phyloP scores from a whole-genome alignment of 2,797 vertebrate species.

The Rhadinocentrus ornatus region DNA sequence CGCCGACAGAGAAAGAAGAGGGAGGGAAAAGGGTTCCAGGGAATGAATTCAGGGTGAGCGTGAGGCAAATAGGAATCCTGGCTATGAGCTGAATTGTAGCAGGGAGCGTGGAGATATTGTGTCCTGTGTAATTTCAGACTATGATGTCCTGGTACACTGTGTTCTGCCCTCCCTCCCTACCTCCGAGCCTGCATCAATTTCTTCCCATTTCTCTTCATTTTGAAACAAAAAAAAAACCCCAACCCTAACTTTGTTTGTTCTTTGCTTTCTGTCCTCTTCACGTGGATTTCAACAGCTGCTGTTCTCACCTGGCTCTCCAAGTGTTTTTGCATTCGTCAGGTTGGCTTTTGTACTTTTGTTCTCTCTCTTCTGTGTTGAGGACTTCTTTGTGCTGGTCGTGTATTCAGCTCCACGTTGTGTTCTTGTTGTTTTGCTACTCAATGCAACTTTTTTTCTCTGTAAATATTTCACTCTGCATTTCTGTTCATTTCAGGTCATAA shows the following conservation, averaged over 20 bases:
- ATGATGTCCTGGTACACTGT: conserved; percentile 54
- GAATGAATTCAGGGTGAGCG: conserved; percentile 19
- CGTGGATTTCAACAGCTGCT: conserved; percentile 6
- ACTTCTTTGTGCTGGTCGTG: conserved; percentile 21
- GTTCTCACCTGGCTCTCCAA: too few species aligned
- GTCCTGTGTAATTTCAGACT: conserved; percentile 60
- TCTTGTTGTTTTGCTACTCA: background rate
- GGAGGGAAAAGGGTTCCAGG: background rate
- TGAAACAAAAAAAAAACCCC: conserved; percentile 29
- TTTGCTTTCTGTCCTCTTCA: background rate
- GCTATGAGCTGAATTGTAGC: conserved; percentile 41
- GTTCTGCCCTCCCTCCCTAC: conserved; percentile 44
- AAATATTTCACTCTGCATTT: background rate
- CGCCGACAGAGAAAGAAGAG: conserved; percentile 16
- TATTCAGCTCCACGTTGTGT: conserved; percentile 4
- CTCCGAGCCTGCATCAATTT: conserved; percentile 41
- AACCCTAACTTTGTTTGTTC: background rate
- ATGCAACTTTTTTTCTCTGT: too few species aligned
- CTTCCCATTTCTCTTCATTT: conserved; percentile 53
- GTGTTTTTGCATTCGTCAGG: too few species aligned
- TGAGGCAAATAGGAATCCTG: conserved; percentile 51
- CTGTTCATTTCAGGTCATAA: conserved; percentile 11
- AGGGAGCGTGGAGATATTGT: conserved; percentile 39
- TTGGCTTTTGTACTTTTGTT: conserved; percentile 11
- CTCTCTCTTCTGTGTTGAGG: background rate